Base-by-base conservation (phyloP, 2,113 vertebrate species). In the Anser brachyrhynchus region DNA sequence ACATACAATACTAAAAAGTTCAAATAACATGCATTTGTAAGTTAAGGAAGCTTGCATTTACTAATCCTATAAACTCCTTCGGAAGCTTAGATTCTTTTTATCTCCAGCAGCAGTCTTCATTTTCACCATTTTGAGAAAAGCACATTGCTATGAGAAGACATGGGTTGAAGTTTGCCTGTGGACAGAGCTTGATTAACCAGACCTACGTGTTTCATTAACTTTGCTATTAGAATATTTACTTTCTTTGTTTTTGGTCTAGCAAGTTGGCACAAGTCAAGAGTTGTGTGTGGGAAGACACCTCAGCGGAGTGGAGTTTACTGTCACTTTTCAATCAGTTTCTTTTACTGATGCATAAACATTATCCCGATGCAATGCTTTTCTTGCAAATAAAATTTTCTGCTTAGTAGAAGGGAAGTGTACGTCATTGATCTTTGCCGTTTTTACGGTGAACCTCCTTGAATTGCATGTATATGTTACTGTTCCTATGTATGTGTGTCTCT, bases 401-500 rank as follows among this genome's bases (percentile, higher is more conserved):
- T 44, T 51, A 86, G 75, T 93, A 70, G 93, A 90, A 88, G 49
- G 84, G 93, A 88, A 76, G 69, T 71, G 70, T 82, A 12, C 90
- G 4, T 84, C 95, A 66, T 80, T 92, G 76, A 80, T 93, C 94
- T 95, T 90, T 54, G 91, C 94, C 71, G 61, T 84, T 95, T 96
- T 92, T 94, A 89, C 78, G 51, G 97, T 98, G 98, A 99, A 98
- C 98, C 98, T 98, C 98, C 98, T 99, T 98, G 97, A 98, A 98
- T 98, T 98, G 98, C 98, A 98, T 97, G 98, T 97, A 90, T 98
- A 97, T 98, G 98, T 98, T 98, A 98, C 98, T 99, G 98, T 99
- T 99, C 98, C 98, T 98, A 98, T 99, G 98, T 99, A 98, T 99
- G 98, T 99, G 98, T 99, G 98, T 99, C 98, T 99, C 99, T 99